These are phyloP conservation scores for Spheniscus mendiculus DNA, from an alignment of 2,113 vertebrate species.

Conservation along the genomic window DNA sequence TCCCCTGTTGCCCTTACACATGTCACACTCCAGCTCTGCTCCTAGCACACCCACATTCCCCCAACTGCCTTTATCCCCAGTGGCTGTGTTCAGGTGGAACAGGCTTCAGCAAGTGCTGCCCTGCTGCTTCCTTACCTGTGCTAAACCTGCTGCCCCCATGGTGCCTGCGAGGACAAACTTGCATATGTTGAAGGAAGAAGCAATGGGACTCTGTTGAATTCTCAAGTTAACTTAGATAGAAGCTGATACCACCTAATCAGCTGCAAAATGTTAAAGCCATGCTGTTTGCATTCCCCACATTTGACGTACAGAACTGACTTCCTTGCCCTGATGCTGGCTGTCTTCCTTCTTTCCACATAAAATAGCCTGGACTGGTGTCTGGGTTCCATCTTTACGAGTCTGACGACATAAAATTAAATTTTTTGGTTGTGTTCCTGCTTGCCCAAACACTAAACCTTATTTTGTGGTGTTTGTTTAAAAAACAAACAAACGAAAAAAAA, in stretches of 20 bases:
- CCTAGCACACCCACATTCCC: fast-evolving
- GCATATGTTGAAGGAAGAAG: fast-evolving
- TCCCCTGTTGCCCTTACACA: background rate
- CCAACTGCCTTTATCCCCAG: fast-evolving
- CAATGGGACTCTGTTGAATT: fast-evolving
- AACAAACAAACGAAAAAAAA: background rate
- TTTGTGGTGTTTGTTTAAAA: background rate
- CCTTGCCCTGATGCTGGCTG: background rate
- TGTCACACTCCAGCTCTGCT: background rate
- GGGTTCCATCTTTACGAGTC: background rate
- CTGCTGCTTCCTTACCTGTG: no score
- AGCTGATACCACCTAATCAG: background rate
- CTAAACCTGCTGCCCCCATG: background rate
- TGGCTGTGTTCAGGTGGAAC: background rate
- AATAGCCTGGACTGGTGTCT: background rate
- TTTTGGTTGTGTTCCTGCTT: background rate
- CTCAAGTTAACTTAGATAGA: background rate
- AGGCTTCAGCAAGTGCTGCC: background rate
- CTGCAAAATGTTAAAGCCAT: background rate
- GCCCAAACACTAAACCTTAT: background rate
- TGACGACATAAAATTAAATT: background rate
- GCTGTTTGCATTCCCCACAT: background rate
- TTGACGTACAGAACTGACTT: fast-evolving
- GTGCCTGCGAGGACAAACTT: fast-evolving
- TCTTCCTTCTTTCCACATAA: background rate